Evolutionary conservation across 1,140 invertebrate species (phyloP), one percentile per base, ranked within the genome.

Genomic region (Heliconius melpomene): DNA sequence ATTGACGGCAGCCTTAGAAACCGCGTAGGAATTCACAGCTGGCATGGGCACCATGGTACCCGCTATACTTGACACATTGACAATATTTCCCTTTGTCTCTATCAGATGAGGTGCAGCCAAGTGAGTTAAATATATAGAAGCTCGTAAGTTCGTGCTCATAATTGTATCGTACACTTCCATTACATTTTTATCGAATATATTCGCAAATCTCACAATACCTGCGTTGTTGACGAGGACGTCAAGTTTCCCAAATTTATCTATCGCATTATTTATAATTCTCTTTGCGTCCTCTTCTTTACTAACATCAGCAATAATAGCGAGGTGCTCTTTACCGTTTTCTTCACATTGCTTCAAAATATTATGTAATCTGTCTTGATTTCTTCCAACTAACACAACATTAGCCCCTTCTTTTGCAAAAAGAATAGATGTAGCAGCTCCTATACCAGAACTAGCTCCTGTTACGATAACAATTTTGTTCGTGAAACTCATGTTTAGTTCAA

Each of bases 371-470:
- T 84, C 94, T 73, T 95, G 88, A 92, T 98, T 98, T 74, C 98
- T 95, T 38, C 97, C 98, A 32, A 96, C 96, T 18, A 98, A 82
- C 1, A 95, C 95, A 5, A 98, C 88, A 0, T 84, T 94, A 1
- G 97, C 97, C 5, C 97, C 97, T 40, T 97, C 92, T 74, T 96
- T 95, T 7, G 97, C 96, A 83, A 98, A 96, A 71, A 96, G 94
- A 71, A 97, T 84, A 1, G 97, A 97, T n/a, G 97, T 97, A 5
- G 96, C 96, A 29, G 96, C 96, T 71, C 98, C 98, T 82, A 98
- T 98, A 9, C 98, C 98, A 29, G 97, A 97, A 89, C 97, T 98
- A 1, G 97, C 97, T 74, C 98, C 98, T 6, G 96, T 97, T 74
- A 97, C 95, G n/a, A 97, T 11, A 18, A 84, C 85, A 3, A 86